Evolutionary conservation across 2,113 vertebrate species (phyloP).

Genomic region (Erpornis zantholeuca): DNA sequence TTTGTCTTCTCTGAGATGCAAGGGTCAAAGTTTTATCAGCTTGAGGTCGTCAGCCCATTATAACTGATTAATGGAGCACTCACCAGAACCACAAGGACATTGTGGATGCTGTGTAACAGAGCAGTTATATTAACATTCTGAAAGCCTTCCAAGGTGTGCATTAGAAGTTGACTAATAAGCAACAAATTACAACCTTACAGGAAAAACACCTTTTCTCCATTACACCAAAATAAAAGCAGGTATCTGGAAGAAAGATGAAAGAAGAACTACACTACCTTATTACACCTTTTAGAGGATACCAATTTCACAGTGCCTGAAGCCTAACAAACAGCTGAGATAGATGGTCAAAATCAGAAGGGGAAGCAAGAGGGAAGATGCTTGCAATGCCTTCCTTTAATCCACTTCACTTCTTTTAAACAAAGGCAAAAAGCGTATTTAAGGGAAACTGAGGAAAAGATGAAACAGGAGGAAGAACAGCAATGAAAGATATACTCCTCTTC

Average conservation of each 20-base stretch:
- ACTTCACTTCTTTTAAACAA: not conserved
- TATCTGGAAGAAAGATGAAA: not conserved
- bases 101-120: not conserved
- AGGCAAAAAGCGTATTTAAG: not conserved
- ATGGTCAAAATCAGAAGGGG: not conserved
- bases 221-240: not conserved
- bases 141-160: not conserved
- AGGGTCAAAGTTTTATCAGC: not conserved
- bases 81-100: not conserved
- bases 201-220: not conserved
- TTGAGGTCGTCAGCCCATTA: not conserved
- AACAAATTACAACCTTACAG: not conserved
- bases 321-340: not conserved
- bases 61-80: slow-evolving; percentile 13
- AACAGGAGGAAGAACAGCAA: not conserved
- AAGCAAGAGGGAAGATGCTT: not conserved
- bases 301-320: not conserved
- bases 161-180: not conserved
- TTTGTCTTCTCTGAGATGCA: not conserved
- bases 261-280: not conserved
- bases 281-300: not conserved
- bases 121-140: not conserved
- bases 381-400: not conserved
- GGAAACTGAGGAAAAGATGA: not conserved
- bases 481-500: not conserved